Percentiles rank a stretch among this genome's conserved stretches.
Evolutionary conservation across 2,888 invertebrate genomes (phyloP).

Genomic region (Sepioteuthis lessoniana): DNA sequence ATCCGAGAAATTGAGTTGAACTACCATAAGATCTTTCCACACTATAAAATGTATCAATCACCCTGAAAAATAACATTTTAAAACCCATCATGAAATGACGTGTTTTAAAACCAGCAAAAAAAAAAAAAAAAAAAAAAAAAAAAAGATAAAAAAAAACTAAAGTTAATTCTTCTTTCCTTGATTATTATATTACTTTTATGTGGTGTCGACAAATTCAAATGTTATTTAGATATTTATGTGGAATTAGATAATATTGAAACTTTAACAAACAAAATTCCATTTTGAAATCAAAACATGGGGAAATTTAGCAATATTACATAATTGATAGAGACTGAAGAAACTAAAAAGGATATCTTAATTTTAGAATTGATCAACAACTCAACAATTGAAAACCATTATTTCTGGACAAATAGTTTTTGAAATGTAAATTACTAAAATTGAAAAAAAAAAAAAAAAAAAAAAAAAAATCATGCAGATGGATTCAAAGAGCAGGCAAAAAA

Average conservation of each 20-base stretch:
- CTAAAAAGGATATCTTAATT: too few relatives aligned
- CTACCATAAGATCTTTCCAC: too few relatives aligned
- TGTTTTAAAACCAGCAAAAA: too few relatives aligned
- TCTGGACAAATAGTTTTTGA: neutral
- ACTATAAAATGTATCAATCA: too few relatives aligned
- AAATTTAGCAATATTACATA: neutral
- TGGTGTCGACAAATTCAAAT: neutral
- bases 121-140: too few relatives aligned
- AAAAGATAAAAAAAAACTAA: too few relatives aligned
- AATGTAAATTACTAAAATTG: neutral
- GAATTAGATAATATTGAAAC: neutral
- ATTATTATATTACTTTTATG: too few relatives aligned
- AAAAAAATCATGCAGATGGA: neutral
- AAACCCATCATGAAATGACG: too few relatives aligned
- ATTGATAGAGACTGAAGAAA: neutral
- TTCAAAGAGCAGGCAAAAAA: neutral
- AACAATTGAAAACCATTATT: neutral
- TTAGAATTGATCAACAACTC: neutral
- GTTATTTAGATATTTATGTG: neutral
- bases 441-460: neutral
- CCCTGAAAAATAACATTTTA: too few relatives aligned
- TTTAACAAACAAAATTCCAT: neutral
- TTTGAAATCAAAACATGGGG: neutral
- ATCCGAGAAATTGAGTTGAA: too few relatives aligned
- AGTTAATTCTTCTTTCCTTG: too few relatives aligned